Percentiles rank a stretch among this genome's conserved stretches.
phyloP scores from a whole-genome alignment of 2,113 vertebrate species.

The Anhinga anhinga region DNA sequence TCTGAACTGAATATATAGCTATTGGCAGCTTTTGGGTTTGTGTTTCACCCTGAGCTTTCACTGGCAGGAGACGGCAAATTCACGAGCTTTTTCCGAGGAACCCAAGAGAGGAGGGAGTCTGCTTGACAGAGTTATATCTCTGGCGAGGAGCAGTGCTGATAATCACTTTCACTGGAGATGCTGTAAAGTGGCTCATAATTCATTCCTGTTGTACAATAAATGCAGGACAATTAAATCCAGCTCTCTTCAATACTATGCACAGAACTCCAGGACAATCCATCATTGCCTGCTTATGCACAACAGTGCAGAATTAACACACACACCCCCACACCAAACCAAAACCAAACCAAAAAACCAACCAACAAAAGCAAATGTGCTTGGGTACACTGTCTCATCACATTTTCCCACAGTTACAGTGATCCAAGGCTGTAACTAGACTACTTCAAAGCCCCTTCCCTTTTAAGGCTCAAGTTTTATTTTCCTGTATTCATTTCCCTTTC shows the following conservation, averaged over 20 bases:
- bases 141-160: constrained; percentile 53
- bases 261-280: constrained; percentile 43
- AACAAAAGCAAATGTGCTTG: background rate
- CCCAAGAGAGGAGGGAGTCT: constrained; percentile 47
- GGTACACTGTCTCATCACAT: background rate
- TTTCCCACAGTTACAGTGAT: constrained; percentile 49
- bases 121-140: constrained; percentile 70
- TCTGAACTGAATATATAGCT: constrained; percentile 68
- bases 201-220: constrained; percentile 65
- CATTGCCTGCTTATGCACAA: constrained; percentile 35
- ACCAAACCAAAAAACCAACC: background rate
- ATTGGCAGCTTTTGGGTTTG: constrained; percentile 64
- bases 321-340: too few species aligned
- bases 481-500: constrained; percentile 11
- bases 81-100: constrained; percentile 39
- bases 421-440: background rate
- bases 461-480: constrained; percentile 1
- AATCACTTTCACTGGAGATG: constrained; percentile 73
- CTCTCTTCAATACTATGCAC: background rate
- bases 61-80: constrained; percentile 64
- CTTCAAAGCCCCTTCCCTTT: background rate
- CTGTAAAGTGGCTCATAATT: constrained; percentile 64
- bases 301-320: background rate
- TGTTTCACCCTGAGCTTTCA: constrained; percentile 61
- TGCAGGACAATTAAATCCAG: constrained; percentile 66